Conservation (phyloP, 2,113 vertebrate species). For the Microtus pennsylvanicus region DNA sequence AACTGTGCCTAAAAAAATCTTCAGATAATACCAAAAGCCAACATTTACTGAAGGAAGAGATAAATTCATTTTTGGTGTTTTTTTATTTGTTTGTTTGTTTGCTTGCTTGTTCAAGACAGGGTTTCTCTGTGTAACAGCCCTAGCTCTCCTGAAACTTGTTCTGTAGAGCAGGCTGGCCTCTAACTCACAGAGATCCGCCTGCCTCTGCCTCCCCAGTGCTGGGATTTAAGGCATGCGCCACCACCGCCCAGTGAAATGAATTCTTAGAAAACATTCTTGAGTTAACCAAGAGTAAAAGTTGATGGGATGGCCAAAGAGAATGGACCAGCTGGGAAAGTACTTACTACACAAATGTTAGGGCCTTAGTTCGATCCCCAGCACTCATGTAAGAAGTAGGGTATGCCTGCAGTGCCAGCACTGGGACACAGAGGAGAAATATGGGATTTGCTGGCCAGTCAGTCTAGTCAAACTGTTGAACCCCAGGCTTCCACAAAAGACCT, state of each 20-base stretch:
- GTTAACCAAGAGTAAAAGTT: background rate
- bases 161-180: background rate
- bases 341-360: too few species aligned
- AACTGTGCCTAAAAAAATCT: background rate
- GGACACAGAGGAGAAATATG: background rate
- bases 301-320: background rate
- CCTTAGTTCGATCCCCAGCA: fast-evolving
- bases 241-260: background rate
- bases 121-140: background rate
- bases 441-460: background rate
- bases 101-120: background rate
- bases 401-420: background rate
- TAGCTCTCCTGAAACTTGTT: too few species aligned
- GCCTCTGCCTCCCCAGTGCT: background rate
- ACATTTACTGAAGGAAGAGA: background rate
- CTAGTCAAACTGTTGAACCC: background rate
- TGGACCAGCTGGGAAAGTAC: background rate
- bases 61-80: background rate
- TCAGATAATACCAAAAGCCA: background rate
- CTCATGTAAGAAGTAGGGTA: background rate
- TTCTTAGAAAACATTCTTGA: background rate
- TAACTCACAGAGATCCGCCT: background rate
- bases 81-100: background rate
- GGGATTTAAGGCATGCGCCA: background rate
- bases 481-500: too few species aligned